Conservation (phyloP, 1,140 invertebrate genomes). For the Sycophaga agraensis region DNA sequence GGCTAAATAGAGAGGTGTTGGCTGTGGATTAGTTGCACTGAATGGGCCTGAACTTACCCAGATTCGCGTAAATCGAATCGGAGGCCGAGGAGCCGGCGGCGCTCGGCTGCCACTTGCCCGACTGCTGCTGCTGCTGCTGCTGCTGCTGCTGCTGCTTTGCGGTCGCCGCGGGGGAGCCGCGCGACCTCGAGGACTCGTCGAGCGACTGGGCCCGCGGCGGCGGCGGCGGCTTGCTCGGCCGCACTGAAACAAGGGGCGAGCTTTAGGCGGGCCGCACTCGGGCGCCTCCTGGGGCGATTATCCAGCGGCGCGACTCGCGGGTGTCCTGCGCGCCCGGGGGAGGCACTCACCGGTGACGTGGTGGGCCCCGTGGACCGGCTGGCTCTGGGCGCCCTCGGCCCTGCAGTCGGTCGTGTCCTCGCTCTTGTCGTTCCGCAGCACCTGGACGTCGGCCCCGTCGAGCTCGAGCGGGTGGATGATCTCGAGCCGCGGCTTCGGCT, state of each 20-base stretch:
- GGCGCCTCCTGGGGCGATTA: too few species aligned
- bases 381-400: slow-evolving; percentile 34
- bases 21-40: slow-evolving; percentile 54
- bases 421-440: slow-evolving; percentile 65
- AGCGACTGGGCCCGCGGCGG: slow-evolving; percentile 62
- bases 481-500: slow-evolving; percentile 70
- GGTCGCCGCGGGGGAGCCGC: slow-evolving; percentile 24
- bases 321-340: too few species aligned
- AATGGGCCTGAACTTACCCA: slow-evolving; percentile 65
- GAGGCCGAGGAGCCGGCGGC: slow-evolving; percentile 54
- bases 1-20: slow-evolving; percentile 30
- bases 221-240: slow-evolving; percentile 64
- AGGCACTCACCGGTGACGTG: slow-evolving; percentile 38
- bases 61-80: slow-evolving; percentile 77
- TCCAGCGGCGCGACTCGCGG: too few species aligned
- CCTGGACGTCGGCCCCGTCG: slow-evolving; percentile 76
- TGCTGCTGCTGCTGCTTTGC: slow-evolving; percentile 1
- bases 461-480: slow-evolving; percentile 87
- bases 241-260: slow-evolving; percentile 37
- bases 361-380: slow-evolving; percentile 30
- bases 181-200: slow-evolving; percentile 60
- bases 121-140: slow-evolving; percentile 48
- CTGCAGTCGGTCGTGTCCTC: slow-evolving; percentile 52
- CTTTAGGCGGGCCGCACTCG: too few species aligned
- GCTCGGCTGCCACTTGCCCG: slow-evolving; percentile 45